Percentiles rank a stretch among this genome's conserved stretches.
phyloP scores from a whole-genome alignment of 2,113 vertebrate species.

The Oreochromis spilurus region DNA sequence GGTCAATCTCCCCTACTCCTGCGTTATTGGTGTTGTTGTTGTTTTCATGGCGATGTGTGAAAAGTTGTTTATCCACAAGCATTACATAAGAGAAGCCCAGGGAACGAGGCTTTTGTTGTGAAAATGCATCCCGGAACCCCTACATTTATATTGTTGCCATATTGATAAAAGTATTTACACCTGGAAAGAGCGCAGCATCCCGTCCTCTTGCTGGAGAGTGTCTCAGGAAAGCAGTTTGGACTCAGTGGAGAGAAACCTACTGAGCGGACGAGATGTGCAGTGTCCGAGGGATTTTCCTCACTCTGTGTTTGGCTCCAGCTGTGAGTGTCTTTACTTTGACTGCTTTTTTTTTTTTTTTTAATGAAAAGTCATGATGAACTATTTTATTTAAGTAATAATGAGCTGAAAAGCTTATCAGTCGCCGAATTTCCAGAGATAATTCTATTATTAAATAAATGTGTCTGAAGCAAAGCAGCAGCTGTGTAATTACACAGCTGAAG shows the following conservation, averaged over 20 bases:
- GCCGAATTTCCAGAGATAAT: not conserved
- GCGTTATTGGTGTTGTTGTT: not conserved
- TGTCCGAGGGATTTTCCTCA: slow-evolving; percentile 35
- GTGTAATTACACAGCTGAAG: not conserved
- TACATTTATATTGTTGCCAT: accelerated
- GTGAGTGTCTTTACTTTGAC: slow-evolving; percentile 53
- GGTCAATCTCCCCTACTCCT: accelerated
- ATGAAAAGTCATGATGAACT: not conserved
- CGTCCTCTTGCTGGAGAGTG: not conserved
- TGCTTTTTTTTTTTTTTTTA: not conserved
- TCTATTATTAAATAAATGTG: not conserved
- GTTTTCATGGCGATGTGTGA: not conserved
- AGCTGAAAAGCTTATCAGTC: not conserved
- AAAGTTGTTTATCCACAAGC: not conserved
- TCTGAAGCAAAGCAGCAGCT: not conserved
- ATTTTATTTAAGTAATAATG: not conserved
- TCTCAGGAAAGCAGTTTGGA: not conserved
- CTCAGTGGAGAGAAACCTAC: not conserved
- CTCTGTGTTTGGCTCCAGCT: slow-evolving; percentile 28
- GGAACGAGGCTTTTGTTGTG: slow-evolving; percentile 1
- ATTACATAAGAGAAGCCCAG: not conserved
- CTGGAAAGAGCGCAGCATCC: not conserved
- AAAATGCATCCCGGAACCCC: not conserved
- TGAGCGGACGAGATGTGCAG: slow-evolving; percentile 35
- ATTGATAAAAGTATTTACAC: not conserved